Base-by-base conservation (phyloP, 1,140 invertebrate species). In the Drosophila melanica region DNA sequence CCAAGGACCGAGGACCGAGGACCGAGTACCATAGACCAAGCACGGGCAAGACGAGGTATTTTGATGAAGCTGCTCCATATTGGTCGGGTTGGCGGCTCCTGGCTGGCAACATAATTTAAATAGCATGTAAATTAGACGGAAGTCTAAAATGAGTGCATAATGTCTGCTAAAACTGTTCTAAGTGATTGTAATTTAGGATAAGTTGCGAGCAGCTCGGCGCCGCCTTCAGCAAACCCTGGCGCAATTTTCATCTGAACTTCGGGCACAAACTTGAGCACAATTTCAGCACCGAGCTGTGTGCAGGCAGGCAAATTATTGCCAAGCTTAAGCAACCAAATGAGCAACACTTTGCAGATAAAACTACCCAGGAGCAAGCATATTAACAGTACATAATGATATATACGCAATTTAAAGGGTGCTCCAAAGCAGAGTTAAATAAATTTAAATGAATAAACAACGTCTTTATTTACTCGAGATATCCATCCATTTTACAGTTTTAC, bases 111-210 rank as follows among this genome's bases (percentile, higher is more conserved):
- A 89, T 89, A 82, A 89, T 89, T 89, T 89, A 89, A 89, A 89
- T 89, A 89, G 84, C 84, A 89, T 89, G 84, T 89, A 89, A 89
- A 89, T 89, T 89, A 89, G 84, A 89, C 84, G 85, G 79, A 89
- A 89, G 84, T 89, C 84, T 84, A 89, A 89, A 89, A 89, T 82
- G 85, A 89, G 79, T 89, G 84, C 84, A 89, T 84, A 89, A 89
- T 89, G 84, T 84, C 84, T 89, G 71, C 77, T 89, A 80, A 89
- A 89, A 89, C 79, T 84, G 84, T 74, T 80, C 74, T 89, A 89
- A 89, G 84, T 89, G 85, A 89, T 89, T 89, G 84, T 89, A 89
- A 89, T 89, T 89, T 89, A 84, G 84, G 84, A 77, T 79, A 77
- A 89, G 62, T 71, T 75, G 45, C 58, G 27, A 50, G 62, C 33